Percentiles rank a stretch among this genome's conserved stretches.
These are phyloP conservation scores for Telmatherina bonti DNA, from an alignment of 2,797 vertebrate species.

Conservation along the genomic window DNA sequence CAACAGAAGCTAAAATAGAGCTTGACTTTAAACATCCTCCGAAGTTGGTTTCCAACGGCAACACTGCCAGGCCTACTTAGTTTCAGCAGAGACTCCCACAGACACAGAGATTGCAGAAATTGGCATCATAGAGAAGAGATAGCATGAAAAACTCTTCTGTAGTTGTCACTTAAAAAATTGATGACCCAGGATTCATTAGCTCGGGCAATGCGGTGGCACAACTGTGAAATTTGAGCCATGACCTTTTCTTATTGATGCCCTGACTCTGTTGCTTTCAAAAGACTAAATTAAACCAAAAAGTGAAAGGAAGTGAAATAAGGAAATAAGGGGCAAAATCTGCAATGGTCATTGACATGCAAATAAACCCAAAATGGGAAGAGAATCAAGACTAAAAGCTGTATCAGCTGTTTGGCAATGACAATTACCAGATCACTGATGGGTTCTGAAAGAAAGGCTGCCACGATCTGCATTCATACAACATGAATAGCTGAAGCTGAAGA, in stretches of 20 bases:
- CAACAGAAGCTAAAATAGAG: conserved; percentile 23
- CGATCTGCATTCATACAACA: no score
- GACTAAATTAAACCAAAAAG: neutral
- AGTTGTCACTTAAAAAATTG: neutral
- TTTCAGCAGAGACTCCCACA: conserved; percentile 20
- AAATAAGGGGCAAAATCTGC: neutral
- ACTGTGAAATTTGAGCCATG: neutral
- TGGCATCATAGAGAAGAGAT: neutral
- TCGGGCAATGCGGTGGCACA: neutral
- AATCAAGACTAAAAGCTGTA: no score
- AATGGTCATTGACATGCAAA: no score
- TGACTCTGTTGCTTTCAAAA: neutral
- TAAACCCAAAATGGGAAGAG: no score
- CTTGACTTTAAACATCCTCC: conserved; percentile 21
- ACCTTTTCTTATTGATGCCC: neutral
- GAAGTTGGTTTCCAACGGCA: conserved; percentile 45
- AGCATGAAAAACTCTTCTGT: neutral
- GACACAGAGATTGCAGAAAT: conserved; percentile 9
- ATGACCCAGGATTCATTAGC: no score
- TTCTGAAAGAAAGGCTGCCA: no score
- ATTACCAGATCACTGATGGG: no score
- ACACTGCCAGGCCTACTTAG: conserved; percentile 24
- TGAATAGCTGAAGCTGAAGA: no score
- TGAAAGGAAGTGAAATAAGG: neutral
- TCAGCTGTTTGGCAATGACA: no score